Base-by-base conservation (phyloP, 2,797 vertebrate genomes). In the Buphagus erythrorhynchus region DNA sequence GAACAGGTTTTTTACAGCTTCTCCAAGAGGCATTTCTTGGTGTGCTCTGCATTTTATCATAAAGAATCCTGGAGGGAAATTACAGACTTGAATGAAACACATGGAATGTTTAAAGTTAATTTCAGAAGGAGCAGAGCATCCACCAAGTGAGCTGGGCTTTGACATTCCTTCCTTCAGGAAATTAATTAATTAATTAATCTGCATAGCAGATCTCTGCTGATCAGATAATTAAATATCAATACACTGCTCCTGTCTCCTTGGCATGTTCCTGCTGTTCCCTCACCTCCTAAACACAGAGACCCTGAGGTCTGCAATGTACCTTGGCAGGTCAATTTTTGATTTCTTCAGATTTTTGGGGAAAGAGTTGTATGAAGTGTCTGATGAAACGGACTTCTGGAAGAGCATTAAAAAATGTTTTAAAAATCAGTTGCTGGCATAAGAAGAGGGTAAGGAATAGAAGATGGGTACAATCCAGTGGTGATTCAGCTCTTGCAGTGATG, bases 391-490 rank as follows among this genome's bases (percentile, higher is more conserved):
- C 33, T 65, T 18, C 51, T 63, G 48, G 36, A 25, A 91, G 17
- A 82, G 43, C 43, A 40, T 48, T 0, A 49, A 61, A 75, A 42
- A 31, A 19, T 1, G 4, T 1, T 35, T 1, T 36, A 1, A 40
- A 33, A 51, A 54, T 16, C 3, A 6, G 40, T 40, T 40, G 40
- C 40, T 40, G 40, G 40, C 16, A 11, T 40, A 40, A 14, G 4
- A 11, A 18, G 21, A 72, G 66, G 55, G 2, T 26, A 5, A 69
- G n/a, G 51, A 58, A 1, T 5, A n/a, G 35, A 6, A 36, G 35
- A 11, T 2, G 5, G 2, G 0, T 2, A 1, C 24, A 4, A 40
- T 25, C 1, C 33, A 45, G 2, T 48, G 61, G 24, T 52, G 62
- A 13, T 11, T 28, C 1, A 45, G 35, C 1, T 2, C n/a, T 42